A percentile compares a stretch with the other conserved stretches of the same genome.
Evolutionary conservation across 2,888 invertebrate genomes (phyloP).

Genomic region (Synergus itoensis): DNA sequence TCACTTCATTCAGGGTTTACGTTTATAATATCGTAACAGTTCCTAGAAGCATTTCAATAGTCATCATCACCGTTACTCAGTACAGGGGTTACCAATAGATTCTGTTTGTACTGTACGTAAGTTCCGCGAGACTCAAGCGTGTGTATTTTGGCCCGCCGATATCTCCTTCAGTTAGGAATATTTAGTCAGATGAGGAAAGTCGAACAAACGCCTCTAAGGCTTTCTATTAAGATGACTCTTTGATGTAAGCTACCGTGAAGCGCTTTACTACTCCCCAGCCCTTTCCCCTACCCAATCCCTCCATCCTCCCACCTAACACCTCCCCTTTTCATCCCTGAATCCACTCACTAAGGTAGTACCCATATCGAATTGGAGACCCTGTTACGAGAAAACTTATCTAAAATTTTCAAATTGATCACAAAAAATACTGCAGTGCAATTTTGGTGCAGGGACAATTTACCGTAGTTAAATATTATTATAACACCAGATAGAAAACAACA

Average conservation of each 20-base stretch:
- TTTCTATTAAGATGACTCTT: slow-evolving; percentile 80
- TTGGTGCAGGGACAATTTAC: too few species aligned
- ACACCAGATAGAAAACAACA: too few species aligned
- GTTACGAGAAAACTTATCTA: too few species aligned
- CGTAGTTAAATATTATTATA: too few species aligned
- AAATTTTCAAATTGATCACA: too few species aligned
- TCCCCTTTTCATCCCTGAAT: too few species aligned
- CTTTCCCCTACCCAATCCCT: slow-evolving; percentile 45
- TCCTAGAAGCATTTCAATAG: background rate
- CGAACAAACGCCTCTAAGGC: slow-evolving; percentile 82
- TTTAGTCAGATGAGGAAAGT: slow-evolving; percentile 79
- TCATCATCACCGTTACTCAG: slow-evolving; percentile 62
- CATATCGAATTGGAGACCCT: background rate
- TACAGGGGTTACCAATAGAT: slow-evolving; percentile 61
- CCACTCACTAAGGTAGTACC: background rate
- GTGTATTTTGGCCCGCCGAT: slow-evolving; percentile 75
- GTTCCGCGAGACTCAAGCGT: slow-evolving; percentile 65
- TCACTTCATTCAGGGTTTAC: background rate
- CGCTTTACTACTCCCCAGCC: slow-evolving; percentile 65
- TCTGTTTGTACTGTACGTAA: slow-evolving; percentile 73
- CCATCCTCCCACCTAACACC: background rate
- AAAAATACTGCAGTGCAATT: too few species aligned
- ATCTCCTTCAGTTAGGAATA: slow-evolving; percentile 74
- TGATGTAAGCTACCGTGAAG: slow-evolving; percentile 75
- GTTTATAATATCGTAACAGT: slow-evolving; percentile 13